Evolutionary conservation across 2,113 vertebrate genomes (phyloP), one percentile per base, ranked within the genome.

Genomic region (Neolamprologus fasciatus): DNA sequence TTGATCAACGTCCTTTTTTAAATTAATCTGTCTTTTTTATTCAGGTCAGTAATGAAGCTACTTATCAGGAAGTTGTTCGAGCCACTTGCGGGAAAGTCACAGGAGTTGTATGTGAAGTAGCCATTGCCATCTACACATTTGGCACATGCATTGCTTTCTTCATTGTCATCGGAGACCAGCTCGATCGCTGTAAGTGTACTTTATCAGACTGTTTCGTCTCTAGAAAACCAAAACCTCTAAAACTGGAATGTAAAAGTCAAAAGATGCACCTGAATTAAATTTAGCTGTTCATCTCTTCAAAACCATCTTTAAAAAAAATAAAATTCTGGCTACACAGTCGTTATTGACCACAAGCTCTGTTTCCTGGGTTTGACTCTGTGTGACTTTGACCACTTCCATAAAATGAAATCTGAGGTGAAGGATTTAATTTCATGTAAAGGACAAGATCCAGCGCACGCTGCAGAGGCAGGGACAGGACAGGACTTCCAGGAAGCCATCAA

Each of bases 91-190:
- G 99, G 76, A 97, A 97, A 86, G 96, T 98, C 55, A 95, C 97
- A 0, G 99, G 99, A 0, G 94, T 98, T 85, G 50, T 98, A 5
- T 99, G 98, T 1, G 98, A 99, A 93, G 94, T 99, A 14, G 96
- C 97, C 90, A 99, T 99, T 0, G 98, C 97, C 0, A 73, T 99
- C 88, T 99, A 99, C 95, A 99, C 99, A 66, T 99, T 99, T 0
- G 98, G 99, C 88, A 99, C 99, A 40, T 99, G 98, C 94, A 99
- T 99, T 0, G 97, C 99, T 86, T 99, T 99, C 95, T 98, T 99
- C 81, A 99, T 99, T 91, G 99, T 99, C 94, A 99, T 99, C 0
- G 99, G 98, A 47, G 99, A 99, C 94, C 99, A 99, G 92, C 95
- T 99, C 84, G 99, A 99, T 94, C 98, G 98, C 91, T 96, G 99